phyloP scores from a whole-genome alignment of 2,113 vertebrate genomes.

The Psammodynastes pulverulentus region DNA sequence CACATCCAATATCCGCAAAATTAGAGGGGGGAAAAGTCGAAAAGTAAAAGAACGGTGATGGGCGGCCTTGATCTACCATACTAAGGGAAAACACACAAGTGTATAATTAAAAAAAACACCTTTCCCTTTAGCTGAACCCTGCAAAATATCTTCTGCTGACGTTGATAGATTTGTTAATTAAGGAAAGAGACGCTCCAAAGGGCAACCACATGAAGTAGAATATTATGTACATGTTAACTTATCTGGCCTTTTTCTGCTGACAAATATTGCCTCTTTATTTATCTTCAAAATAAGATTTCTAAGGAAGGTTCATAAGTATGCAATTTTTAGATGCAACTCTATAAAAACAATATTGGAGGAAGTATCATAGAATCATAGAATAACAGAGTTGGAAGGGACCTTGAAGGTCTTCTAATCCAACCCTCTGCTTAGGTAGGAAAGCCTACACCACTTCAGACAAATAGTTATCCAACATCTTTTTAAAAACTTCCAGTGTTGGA shows the following conservation, averaged over 20 bases:
- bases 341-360: not conserved
- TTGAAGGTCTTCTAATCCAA: too few species aligned
- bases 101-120: rapidly evolving
- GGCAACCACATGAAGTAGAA: not conserved
- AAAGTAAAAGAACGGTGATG: not conserved
- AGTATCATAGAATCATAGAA: not conserved
- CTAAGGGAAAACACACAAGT: rapidly evolving
- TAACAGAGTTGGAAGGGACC: too few species aligned
- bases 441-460: too few species aligned
- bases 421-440: too few species aligned
- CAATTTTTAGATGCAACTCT: not conserved
- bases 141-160: not conserved
- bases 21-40: not conserved
- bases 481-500: too few species aligned
- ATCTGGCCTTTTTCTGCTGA: not conserved
- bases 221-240: not conserved
- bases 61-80: not conserved
- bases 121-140: not conserved
- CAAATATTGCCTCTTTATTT: not conserved
- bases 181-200: constrained; percentile 22
- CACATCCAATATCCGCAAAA: not conserved
- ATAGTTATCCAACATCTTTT: too few species aligned
- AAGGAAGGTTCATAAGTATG: not conserved
- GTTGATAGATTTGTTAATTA: not conserved
- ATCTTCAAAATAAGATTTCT: not conserved